A percentile compares a stretch with the other conserved stretches of the same genome.
Evolutionary conservation across 2,113 vertebrate genomes (phyloP).

Genomic region (Lichenostomus cassidix): DNA sequence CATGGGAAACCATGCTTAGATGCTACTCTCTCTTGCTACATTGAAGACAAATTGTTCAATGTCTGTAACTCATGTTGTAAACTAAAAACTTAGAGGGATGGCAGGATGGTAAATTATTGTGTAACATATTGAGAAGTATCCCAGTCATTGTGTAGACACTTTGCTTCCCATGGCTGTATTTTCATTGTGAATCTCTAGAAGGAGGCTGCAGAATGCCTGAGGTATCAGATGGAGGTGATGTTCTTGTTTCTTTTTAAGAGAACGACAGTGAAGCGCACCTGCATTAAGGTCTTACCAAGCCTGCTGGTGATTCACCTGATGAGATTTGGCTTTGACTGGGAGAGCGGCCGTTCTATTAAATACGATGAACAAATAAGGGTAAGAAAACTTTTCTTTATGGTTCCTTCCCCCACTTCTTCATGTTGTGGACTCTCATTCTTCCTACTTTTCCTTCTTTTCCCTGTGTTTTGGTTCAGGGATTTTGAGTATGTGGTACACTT

Average conservation of each 20-base stretch:
- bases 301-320: constrained; percentile 97
- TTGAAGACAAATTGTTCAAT: not conserved
- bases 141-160: not conserved
- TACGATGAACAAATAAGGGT: constrained; percentile 98
- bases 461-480: fast-evolving
- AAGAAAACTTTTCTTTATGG: constrained; percentile 2
- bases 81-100: not conserved
- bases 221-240: constrained; percentile 8
- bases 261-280: constrained; percentile 96
- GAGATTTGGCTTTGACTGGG: constrained; percentile 99
- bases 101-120: not conserved
- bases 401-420: fast-evolving
- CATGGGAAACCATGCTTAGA: not conserved
- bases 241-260: constrained; percentile 79
- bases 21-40: not conserved
- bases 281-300: constrained; percentile 94
- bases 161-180: fast-evolving
- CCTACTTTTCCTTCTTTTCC: not conserved
- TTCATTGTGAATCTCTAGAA: not conserved
- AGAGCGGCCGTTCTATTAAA: constrained; percentile 97
- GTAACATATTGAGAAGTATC: not conserved
- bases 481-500: not conserved
- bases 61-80: not conserved
- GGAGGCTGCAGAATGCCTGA: not conserved
- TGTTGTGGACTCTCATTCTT: not conserved